Base-by-base conservation (phyloP, 2,888 invertebrate genomes). In the Slavum lentiscoides region DNA sequence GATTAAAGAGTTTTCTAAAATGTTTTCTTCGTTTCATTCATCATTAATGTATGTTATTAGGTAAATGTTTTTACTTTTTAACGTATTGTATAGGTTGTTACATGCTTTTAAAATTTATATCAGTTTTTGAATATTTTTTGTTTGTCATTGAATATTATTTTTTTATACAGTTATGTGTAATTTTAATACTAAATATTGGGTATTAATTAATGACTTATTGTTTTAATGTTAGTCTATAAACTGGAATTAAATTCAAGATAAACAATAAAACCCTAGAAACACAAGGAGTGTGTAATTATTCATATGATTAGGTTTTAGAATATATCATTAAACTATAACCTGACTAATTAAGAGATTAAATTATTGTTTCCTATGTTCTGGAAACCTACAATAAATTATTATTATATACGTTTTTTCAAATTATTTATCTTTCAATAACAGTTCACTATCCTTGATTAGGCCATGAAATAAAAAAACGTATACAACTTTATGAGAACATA, bases 341-440 rank as follows among this genome's bases (percentile, higher is more conserved):
- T 67, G 9, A 55, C 13, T 30, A 66, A 74, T 74, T 74, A 55
- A 74, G 21, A 39, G 0, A 55, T 53, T 37, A 74, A 66, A 74
- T 74, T 64, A 74, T 66, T 74, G 53, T 37, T 74, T 39, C 4
- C 11, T 37, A 5, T 17, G 13, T 66, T 74, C 15, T 66, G n/a
- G 37, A 66, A 74, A 55, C 15, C 55, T 6, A 15, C 13, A 49
- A 49, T 49, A 49, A 49, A 49, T 49, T 49, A 49, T 66, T 19
- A 74, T 66, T 66, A 55, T 21, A 55, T 55, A 39, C 8, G 19
- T n/a, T 66, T 43, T 68, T 37, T 66, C 17, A 30, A 64, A 74
- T 74, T 53, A 74, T 74, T 74, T 64, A 37, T n/a, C 15, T 74
- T 74, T 64, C 19, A 55, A 13, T 49, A 49, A 11, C 49, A 55